phyloP scores from a whole-genome alignment of 2,113 vertebrate species.

The Phycodurus eques region DNA sequence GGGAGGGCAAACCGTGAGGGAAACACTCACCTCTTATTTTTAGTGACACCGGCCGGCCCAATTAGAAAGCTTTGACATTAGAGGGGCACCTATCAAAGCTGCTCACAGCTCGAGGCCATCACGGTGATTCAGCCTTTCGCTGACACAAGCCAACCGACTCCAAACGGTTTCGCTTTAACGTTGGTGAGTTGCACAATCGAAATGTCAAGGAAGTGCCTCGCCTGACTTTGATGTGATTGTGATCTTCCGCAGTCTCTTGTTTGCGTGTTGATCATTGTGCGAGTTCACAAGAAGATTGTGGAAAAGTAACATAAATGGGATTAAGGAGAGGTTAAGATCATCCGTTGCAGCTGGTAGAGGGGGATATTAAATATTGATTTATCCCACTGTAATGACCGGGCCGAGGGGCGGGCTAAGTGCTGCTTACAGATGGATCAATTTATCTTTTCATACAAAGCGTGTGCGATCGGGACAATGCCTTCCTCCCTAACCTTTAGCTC shows the following conservation, averaged over 20 bases:
- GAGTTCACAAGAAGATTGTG: slow-evolving; percentile 71
- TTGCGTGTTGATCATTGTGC: slow-evolving; percentile 81
- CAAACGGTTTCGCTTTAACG: slow-evolving; percentile 72
- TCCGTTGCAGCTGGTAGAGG: slow-evolving; percentile 75
- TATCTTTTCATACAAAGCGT: slow-evolving; percentile 82
- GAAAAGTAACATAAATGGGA: slow-evolving; percentile 87
- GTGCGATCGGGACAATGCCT: slow-evolving; percentile 71
- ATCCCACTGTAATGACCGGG: slow-evolving; percentile 77
- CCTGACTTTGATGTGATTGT: slow-evolving; percentile 69
- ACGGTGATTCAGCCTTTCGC: slow-evolving; percentile 49
- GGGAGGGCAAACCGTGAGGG: slow-evolving; percentile 37
- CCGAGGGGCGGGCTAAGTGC: slow-evolving; percentile 82
- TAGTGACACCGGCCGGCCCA: slow-evolving; percentile 41
- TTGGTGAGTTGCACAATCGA: slow-evolving; percentile 79
- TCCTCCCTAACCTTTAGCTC: slow-evolving; percentile 54
- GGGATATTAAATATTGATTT: slow-evolving; percentile 94
- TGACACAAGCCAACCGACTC: slow-evolving; percentile 42
- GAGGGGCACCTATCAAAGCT: slow-evolving; percentile 64
- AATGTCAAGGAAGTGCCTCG: slow-evolving; percentile 73
- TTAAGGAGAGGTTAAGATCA: slow-evolving; percentile 89
- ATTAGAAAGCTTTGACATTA: slow-evolving; percentile 54
- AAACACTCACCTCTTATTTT: slow-evolving; percentile 54
- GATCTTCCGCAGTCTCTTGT: slow-evolving; percentile 70
- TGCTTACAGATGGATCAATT: slow-evolving; percentile 82
- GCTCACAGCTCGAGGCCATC: slow-evolving; percentile 65